Conservation (phyloP, 2,113 vertebrate species). For the Puffinus mauretanicus region DNA sequence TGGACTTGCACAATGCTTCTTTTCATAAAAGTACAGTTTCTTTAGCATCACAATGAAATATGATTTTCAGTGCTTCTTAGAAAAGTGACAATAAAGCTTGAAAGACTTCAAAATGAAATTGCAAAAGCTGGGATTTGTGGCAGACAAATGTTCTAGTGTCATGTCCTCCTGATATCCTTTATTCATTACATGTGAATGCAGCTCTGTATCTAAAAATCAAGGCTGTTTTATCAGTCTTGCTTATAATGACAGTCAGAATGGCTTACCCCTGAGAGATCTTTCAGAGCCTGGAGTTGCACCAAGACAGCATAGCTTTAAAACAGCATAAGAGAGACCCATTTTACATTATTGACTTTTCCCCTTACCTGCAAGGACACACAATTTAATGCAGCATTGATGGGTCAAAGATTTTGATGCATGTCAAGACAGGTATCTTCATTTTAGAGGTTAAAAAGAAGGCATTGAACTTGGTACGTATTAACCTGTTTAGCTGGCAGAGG, state of each 20-base stretch:
- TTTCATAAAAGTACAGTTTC: conserved; percentile 19
- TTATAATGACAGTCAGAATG: conserved; percentile 33
- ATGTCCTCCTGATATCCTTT: conserved; percentile 37
- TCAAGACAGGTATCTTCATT: conserved; percentile 43
- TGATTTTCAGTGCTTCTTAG: conserved; percentile 44
- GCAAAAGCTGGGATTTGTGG: conserved; percentile 27
- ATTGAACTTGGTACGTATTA: not conserved
- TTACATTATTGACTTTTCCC: conserved; percentile 29
- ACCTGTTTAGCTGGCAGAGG: not conserved
- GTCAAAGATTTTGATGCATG: conserved; percentile 34
- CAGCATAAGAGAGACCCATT: not conserved
- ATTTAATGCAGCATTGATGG: conserved; percentile 32
- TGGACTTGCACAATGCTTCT: not conserved
- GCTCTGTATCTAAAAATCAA: conserved; percentile 49
- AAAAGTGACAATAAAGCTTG: conserved; percentile 40
- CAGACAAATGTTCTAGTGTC: conserved; percentile 46
- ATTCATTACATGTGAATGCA: conserved; percentile 25
- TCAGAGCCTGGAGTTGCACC: not conserved
- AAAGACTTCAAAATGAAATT: conserved; percentile 46
- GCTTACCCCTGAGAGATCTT: not conserved
- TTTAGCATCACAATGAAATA: conserved; percentile 54
- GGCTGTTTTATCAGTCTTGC: conserved; percentile 41
- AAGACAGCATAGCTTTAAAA: conserved; percentile 6
- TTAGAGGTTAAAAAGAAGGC: not conserved
- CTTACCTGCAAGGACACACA: conserved; percentile 31